A percentile compares a stretch with the other conserved stretches of the same genome.
phyloP scores from a whole-genome alignment of 2,888 invertebrate genomes.

The Drosophila barbarae region DNA sequence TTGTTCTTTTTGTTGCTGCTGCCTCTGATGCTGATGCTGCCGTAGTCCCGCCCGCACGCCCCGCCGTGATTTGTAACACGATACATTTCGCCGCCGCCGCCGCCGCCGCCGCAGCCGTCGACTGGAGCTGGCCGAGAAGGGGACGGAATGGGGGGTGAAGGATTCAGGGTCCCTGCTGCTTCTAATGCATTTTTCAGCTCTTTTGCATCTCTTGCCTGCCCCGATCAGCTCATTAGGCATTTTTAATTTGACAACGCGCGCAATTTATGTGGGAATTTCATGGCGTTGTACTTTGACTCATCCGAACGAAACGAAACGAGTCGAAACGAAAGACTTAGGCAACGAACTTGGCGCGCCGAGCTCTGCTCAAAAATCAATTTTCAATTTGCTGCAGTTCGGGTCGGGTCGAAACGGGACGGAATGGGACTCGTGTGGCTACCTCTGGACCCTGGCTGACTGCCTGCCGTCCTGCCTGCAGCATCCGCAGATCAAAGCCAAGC shows the following conservation, averaged over 20 bases:
- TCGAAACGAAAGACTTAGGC: conserved; percentile 68
- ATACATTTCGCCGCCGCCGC: conserved; percentile 66
- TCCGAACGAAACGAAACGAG: conserved; percentile 35
- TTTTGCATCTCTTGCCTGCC: conserved; percentile 56
- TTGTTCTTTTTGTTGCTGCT: conserved; percentile 54
- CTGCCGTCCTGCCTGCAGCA: conserved; percentile 35
- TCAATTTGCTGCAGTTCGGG: conserved; percentile 67
- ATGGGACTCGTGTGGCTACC: conserved; percentile 42
- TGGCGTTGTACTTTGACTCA: conserved; percentile 65
- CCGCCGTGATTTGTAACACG: conserved; percentile 72
- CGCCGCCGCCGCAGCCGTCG: conserved; percentile 48
- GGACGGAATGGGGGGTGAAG: conserved; percentile 23
- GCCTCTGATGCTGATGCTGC: conserved; percentile 10
- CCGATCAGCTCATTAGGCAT: conserved; percentile 75
- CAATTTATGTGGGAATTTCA: conserved; percentile 78
- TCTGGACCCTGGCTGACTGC: conserved; percentile 39
- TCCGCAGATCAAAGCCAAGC: conserved; percentile 64
- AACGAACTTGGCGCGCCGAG: conserved; percentile 63
- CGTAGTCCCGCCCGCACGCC: conserved; percentile 44
- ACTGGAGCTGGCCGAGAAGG: conserved; percentile 20
- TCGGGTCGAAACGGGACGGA: background rate
- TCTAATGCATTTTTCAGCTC: conserved; percentile 72
- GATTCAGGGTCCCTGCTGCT: conserved; percentile 30
- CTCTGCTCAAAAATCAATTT: conserved; percentile 64
- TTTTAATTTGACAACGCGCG: conserved; percentile 77